Evolutionary conservation across 92 coral and sea anemone species (phyloP).

Genomic region (Blastomussa wellsi): DNA sequence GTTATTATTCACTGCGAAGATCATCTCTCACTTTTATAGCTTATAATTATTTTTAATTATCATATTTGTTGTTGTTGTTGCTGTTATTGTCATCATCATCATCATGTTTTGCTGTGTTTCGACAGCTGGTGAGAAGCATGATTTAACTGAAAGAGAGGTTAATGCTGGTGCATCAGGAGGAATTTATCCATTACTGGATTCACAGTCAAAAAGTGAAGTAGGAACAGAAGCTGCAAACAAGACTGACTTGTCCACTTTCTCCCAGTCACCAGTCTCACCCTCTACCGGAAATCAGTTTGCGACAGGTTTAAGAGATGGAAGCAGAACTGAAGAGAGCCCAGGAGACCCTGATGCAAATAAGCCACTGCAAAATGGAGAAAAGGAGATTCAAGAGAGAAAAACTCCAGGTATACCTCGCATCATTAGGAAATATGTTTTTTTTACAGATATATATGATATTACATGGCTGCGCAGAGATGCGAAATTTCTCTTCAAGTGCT

Average conservation of each 20-base stretch:
- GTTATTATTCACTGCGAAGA: no score
- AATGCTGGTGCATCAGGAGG: background rate
- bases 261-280: background rate
- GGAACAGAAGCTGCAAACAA: background rate
- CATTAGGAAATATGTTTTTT: background rate
- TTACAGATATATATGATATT: background rate
- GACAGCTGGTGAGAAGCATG: background rate
- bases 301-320: background rate
- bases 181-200: background rate
- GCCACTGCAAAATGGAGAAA: background rate
- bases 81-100: no score
- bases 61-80: no score
- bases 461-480: no score
- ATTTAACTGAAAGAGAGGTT: background rate
- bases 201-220: background rate
- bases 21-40: no score
- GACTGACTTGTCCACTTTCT: background rate
- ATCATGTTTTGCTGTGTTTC: background rate
- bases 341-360: background rate
- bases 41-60: no score
- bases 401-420: background rate
- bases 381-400: background rate
- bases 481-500: no score
- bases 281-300: background rate
- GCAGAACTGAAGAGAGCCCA: background rate